Conservation (phyloP, 2,113 vertebrate species). For the Aramus guarauna region DNA sequence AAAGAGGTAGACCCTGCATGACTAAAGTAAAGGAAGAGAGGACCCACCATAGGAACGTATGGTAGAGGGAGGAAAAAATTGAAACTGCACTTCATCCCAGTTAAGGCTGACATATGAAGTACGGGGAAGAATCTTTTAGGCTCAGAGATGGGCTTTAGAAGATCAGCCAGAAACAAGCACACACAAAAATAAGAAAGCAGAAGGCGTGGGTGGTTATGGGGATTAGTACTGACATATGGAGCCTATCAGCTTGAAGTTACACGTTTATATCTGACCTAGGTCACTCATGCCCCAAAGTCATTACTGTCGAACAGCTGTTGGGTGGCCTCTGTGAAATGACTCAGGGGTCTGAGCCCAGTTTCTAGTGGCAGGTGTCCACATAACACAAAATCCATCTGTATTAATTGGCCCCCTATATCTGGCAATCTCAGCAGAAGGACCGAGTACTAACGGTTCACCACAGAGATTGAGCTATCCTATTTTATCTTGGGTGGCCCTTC, state of each 20-base stretch:
- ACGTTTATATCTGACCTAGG: conserved; percentile 39
- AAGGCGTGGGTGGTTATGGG: conserved; percentile 38
- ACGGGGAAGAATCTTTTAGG: neutral
- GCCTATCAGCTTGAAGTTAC: conserved; percentile 51
- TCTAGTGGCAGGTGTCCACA: conserved; percentile 47
- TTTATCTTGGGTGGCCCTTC: conserved; percentile 18
- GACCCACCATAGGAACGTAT: neutral
- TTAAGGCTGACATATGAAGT: neutral
- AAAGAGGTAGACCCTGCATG: neutral
- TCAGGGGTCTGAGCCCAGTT: conserved; percentile 53
- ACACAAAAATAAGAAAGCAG: conserved; percentile 35
- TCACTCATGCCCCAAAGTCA: conserved; percentile 52
- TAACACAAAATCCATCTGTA: conserved; percentile 34
- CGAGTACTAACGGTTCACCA: neutral
- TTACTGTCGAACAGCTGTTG: conserved; percentile 33
- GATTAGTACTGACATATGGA: conserved; percentile 54
- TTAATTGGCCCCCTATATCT: conserved; percentile 28
- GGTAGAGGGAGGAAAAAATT: neutral
- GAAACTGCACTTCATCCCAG: neutral
- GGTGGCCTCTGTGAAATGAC: conserved; percentile 37
- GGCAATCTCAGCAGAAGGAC: neutral
- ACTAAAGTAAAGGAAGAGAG: neutral
- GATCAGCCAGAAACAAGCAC: conserved; percentile 23
- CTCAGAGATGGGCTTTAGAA: neutral
- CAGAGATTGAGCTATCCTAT: neutral